phyloP scores from a whole-genome alignment of 2,888 invertebrate genomes.

The Habrosyne pyritoides region DNA sequence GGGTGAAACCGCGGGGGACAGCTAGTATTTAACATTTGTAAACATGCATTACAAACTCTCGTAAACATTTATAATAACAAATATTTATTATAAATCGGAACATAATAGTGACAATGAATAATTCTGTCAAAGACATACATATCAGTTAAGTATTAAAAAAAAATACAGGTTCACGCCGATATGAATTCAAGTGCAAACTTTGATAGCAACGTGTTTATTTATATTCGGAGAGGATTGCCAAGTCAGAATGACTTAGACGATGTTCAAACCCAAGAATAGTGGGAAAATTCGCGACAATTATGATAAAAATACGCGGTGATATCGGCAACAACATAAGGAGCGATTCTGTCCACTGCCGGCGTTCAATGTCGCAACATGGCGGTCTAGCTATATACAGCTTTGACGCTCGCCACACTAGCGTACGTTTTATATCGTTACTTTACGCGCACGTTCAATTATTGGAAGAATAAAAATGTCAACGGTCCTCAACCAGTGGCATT shows the following conservation, averaged over 20 bases:
- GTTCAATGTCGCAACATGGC: not conserved
- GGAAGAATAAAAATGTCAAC: conserved; percentile 47
- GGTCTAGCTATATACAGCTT: conserved; percentile 14
- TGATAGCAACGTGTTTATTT: no score
- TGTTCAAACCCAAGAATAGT: not conserved
- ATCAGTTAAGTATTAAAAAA: no score
- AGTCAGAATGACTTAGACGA: not conserved
- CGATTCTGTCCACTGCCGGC: not conserved
- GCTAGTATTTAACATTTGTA: no score
- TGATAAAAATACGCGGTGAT: not conserved
- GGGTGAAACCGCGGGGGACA: no score
- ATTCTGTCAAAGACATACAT: no score
- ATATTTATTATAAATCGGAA: no score
- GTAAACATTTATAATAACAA: no score
- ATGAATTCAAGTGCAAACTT: no score
- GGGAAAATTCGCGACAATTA: not conserved
- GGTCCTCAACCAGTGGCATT: conserved; percentile 46
- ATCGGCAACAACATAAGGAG: not conserved
- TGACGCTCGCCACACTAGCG: conserved; percentile 18
- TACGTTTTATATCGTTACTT: conserved; percentile 41
- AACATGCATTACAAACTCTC: no score
- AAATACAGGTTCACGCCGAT: no score
- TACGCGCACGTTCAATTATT: conserved; percentile 53
- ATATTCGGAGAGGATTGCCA: no score
- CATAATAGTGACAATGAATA: no score